Percentiles rank a stretch among this genome's conserved stretches.
phyloP scores from a whole-genome alignment of 2,888 invertebrate genomes.

The Lottia scabra region DNA sequence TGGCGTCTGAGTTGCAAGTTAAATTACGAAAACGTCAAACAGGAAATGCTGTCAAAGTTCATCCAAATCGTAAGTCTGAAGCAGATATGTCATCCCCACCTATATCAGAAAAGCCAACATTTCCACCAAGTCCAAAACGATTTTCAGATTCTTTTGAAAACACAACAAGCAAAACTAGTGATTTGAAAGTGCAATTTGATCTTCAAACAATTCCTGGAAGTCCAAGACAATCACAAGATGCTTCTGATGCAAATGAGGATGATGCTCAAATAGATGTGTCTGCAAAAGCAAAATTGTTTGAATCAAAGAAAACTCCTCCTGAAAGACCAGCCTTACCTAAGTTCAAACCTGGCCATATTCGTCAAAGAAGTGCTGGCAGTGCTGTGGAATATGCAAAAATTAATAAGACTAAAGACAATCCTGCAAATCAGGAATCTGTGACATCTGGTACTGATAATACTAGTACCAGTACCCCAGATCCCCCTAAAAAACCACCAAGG shows the following conservation, averaged over 20 bases:
- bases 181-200: background rate
- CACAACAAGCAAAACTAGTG: background rate
- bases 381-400: slow-evolving; percentile 17
- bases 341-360: background rate
- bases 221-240: slow-evolving; percentile 8
- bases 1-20: background rate
- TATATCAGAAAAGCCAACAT: background rate
- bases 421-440: background rate
- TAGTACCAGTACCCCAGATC: slow-evolving; percentile 6
- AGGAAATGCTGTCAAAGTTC: background rate
- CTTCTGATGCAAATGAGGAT: slow-evolving; percentile 15
- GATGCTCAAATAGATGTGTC: slow-evolving; percentile 8
- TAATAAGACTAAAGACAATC: slow-evolving; percentile 18
- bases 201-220: background rate
- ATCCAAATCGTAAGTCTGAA: background rate
- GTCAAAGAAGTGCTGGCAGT: background rate
- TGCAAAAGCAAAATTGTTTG: slow-evolving; percentile 6
- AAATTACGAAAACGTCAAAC: background rate
- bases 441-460: too few relatives aligned
- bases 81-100: background rate
- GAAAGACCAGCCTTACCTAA: slow-evolving; percentile 3
- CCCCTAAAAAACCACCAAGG: slow-evolving; percentile 52
- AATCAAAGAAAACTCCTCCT: background rate
- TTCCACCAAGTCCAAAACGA: background rate
- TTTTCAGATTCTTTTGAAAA: background rate